Conservation (phyloP, 2,113 vertebrate species). For the Notarius quadriscutis region DNA sequence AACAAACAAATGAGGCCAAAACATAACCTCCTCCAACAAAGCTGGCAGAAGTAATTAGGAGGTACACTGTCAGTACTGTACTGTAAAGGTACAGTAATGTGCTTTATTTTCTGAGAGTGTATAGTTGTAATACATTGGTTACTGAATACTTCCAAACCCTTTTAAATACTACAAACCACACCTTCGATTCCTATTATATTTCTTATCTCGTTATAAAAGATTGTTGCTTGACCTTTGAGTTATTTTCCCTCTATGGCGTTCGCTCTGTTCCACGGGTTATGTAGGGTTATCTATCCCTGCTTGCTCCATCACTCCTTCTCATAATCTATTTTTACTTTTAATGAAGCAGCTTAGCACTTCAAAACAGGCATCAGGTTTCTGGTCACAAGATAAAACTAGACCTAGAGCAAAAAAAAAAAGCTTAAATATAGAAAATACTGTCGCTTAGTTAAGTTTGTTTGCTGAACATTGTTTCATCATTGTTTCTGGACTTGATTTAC, state of each 20-base stretch:
- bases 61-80: too few relatives aligned
- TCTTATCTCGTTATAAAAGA: background rate
- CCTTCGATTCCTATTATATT: background rate
- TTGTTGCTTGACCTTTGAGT: background rate
- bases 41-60: too few relatives aligned
- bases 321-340: background rate
- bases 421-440: background rate
- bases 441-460: too few relatives aligned
- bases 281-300: background rate
- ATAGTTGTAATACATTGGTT: background rate
- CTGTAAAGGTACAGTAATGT: background rate
- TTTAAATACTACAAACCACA: background rate
- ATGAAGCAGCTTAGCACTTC: background rate
- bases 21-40: too few relatives aligned
- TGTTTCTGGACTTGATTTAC: background rate
- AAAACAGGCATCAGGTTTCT: constrained; percentile 13
- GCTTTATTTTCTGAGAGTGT: too few relatives aligned
- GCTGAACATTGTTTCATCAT: background rate
- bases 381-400: background rate
- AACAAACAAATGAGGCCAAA: too few relatives aligned
- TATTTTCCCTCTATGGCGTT: background rate
- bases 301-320: background rate
- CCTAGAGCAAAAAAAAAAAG: background rate
- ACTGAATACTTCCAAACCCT: background rate
- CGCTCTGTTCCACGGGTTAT: background rate